Evolutionary conservation across 2,888 invertebrate species (phyloP).

Genomic region (Apocheima hispidaria): DNA sequence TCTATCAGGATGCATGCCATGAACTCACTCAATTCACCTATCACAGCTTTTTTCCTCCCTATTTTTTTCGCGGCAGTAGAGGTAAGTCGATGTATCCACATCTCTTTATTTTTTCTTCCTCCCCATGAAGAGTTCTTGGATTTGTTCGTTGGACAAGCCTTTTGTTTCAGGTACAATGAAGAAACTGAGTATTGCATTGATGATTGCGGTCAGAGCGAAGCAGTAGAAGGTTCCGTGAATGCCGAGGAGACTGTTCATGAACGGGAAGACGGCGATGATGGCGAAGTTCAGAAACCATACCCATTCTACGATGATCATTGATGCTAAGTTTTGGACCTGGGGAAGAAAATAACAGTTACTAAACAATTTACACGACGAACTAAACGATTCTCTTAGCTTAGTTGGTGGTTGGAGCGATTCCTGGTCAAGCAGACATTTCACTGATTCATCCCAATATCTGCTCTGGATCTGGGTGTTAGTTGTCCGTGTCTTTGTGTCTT

Average conservation of each 20-base stretch:
- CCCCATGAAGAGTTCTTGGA: slow-evolving; percentile 61
- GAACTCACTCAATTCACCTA: too few relatives aligned
- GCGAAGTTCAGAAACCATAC: slow-evolving; percentile 77
- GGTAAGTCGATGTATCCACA: too few relatives aligned
- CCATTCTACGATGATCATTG: slow-evolving; percentile 72
- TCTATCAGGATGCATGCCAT: too few relatives aligned
- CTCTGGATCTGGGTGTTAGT: too few relatives aligned
- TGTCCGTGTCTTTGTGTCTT: too few relatives aligned
- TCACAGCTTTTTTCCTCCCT: too few relatives aligned
- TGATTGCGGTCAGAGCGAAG: slow-evolving; percentile 63
- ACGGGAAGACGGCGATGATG: slow-evolving; percentile 73
- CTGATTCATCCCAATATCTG: too few relatives aligned
- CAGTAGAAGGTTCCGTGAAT: slow-evolving; percentile 72
- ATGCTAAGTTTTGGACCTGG: slow-evolving; percentile 73
- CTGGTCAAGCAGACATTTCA: too few relatives aligned
- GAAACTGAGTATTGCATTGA: slow-evolving; percentile 60
- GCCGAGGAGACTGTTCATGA: slow-evolving; percentile 61
- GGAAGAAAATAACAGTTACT: slow-evolving; percentile 33
- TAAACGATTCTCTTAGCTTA: too few relatives aligned
- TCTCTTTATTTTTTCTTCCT: slow-evolving; percentile 38
- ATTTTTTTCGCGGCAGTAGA: too few relatives aligned
- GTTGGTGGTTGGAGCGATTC: too few relatives aligned
- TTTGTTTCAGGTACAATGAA: slow-evolving; percentile 80
- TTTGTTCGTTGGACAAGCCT: slow-evolving; percentile 71
- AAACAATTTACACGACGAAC: too few relatives aligned